Evolutionary conservation across 2,888 invertebrate species (phyloP).

Genomic region (Drosophila greeni): DNA sequence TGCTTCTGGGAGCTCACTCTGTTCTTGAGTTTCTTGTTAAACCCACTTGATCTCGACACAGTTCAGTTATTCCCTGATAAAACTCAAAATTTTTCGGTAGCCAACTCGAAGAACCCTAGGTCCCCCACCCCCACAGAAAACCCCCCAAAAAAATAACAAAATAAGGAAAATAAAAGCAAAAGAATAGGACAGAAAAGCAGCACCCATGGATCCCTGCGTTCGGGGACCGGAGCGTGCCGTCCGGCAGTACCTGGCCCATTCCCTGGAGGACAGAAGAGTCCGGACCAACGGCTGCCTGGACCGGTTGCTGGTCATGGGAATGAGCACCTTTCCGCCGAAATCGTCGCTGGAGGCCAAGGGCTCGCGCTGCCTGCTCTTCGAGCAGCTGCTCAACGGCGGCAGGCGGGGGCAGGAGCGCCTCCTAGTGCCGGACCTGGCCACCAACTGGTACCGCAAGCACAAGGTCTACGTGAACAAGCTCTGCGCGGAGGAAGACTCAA

Average conservation of each 20-base stretch:
- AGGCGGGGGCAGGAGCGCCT: slow-evolving; percentile 44
- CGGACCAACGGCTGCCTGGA: slow-evolving; percentile 13
- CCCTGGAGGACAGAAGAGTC: neutral
- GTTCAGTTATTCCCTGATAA: slow-evolving; percentile 11
- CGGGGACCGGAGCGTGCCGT: slow-evolving; percentile 5
- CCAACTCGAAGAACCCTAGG: slow-evolving; percentile 3
- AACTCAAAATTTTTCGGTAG: slow-evolving; percentile 27
- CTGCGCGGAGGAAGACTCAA: neutral
- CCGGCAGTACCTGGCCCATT: slow-evolving; percentile 13
- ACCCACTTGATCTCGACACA: slow-evolving; percentile 19
- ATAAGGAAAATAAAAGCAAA: neutral
- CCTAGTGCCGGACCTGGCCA: slow-evolving; percentile 63
- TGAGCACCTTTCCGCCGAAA: slow-evolving; percentile 49
- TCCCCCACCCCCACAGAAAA: neutral
- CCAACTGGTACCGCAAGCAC: slow-evolving; percentile 67
- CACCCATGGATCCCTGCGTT: slow-evolving; percentile 10
- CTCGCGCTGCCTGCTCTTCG: slow-evolving; percentile 31
- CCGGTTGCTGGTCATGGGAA: slow-evolving; percentile 22
- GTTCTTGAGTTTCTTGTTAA: slow-evolving; percentile 9
- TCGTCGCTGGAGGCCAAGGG: slow-evolving; percentile 32
- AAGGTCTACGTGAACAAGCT: slow-evolving; percentile 51
- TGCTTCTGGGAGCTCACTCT: neutral
- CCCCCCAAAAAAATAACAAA: slow-evolving; percentile 1
- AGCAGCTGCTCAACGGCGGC: slow-evolving; percentile 32
- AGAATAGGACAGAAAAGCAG: neutral